Base-by-base conservation (phyloP, 2,888 invertebrate species). In the Drosophila putrida region DNA sequence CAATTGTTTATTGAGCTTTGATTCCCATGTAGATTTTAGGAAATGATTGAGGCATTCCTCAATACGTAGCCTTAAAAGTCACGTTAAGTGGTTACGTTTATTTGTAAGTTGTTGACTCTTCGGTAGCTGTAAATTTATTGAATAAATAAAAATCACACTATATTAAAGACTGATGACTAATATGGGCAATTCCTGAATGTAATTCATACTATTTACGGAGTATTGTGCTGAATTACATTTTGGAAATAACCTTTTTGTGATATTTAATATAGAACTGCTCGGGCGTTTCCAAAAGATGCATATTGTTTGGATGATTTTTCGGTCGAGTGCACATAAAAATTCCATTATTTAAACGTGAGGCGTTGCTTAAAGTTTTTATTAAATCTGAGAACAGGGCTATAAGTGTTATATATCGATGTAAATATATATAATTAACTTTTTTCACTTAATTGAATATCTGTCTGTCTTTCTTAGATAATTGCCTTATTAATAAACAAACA, bases 1-100 rank as follows among this genome's bases (percentile, higher is more conserved):
- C 31, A 65, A 60, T 74, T 60, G 58, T 67, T 67, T 57, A 65
- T 67, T 49, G 35, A 75, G 51, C 41, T 63, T 66, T 75, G 33
- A 78, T 78, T 68, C 63, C 43, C 62, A 47, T 61, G 31, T 38
- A 36, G 20, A 47, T 20, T 58, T 44, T 9, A 10, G 11, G 8
- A 15, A n/a, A 43, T 44, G 4, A 31, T 10, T 46, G 44, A 62
- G 44, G 6, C 5, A 50, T 57, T 59, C 35, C 35, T 35, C 10
- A 13, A 41, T 35, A 25, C 36, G 10, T 27, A 9, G 33, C n/a
- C 13, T 38, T 38, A 20, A 2, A 3, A 20, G 20, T 20, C 20
- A 20, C 20, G 20, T 20, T 20, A 20, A 20, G 20, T 20, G 20
- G 1, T 20, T 20, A 20, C 20, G 20, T 20, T 20, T 20, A 20